These are phyloP conservation scores for Megatriorchis doriae DNA, from an alignment of 2,113 vertebrate genomes.

Conservation along the genomic window DNA sequence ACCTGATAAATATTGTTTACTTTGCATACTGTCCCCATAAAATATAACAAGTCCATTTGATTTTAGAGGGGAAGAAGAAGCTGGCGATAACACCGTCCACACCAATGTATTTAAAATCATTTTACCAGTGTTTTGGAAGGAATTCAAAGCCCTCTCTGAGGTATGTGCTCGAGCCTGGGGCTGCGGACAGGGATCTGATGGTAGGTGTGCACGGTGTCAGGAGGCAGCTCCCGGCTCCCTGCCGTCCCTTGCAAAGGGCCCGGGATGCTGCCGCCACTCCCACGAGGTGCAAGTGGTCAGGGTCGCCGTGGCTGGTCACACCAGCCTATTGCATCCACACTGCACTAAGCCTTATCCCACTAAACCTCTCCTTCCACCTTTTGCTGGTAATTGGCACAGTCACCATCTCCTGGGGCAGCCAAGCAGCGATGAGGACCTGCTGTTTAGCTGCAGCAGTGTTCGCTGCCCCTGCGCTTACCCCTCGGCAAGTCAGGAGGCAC, in stretches of 20 bases:
- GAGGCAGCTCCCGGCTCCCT: not conserved
- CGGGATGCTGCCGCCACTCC: not conserved
- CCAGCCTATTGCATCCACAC: rapidly evolving
- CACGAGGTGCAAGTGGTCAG: rapidly evolving
- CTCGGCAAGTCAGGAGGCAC: not conserved
- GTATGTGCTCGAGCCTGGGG: not conserved
- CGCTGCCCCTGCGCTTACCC: not conserved
- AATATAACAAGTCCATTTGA: not conserved
- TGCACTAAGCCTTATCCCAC: not conserved
- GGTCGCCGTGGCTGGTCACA: not conserved
- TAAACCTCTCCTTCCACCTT: not conserved
- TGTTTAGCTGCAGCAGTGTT: not conserved
- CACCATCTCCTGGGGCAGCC: not conserved
- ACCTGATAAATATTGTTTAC: not conserved
- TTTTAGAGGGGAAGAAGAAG: not conserved
- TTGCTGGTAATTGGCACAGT: not conserved
- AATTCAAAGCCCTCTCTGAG: not conserved
- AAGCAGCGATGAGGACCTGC: rapidly evolving
- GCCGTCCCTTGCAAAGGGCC: not conserved
- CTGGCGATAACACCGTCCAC: not conserved
- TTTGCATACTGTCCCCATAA: not conserved
- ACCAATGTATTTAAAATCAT: not conserved
- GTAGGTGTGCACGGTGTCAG: too few species aligned
- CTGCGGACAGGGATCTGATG: not conserved
- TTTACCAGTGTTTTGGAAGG: not conserved